Evolutionary conservation across 2,113 vertebrate species (phyloP).

Genomic region (Tautogolabrus adspersus): DNA sequence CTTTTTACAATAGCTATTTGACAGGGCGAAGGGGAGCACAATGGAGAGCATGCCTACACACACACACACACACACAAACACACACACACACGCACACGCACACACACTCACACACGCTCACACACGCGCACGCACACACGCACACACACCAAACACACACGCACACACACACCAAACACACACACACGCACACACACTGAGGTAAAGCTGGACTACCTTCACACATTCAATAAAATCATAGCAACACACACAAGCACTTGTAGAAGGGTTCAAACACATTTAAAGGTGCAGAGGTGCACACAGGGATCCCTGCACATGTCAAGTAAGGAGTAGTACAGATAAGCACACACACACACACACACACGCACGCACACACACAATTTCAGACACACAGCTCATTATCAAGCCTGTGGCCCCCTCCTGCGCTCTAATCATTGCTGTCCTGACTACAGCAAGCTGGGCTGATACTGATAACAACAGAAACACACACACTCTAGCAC

Average conservation of each 20-base stretch:
- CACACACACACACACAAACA: not conserved
- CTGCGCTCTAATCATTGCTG: conserved; percentile 49
- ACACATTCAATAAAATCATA: conserved; percentile 1
- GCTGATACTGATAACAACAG: conserved; percentile 61
- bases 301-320: not conserved
- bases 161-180: not conserved
- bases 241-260: not conserved
- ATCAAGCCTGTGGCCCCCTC: conserved; percentile 7
- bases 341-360: conserved; percentile 3
- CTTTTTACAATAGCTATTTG: conserved; percentile 25
- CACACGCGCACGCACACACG: conserved; percentile 2
- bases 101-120: too few species aligned
- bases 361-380: not conserved
- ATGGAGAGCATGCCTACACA: conserved; percentile 12
- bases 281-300: conserved; percentile 1
- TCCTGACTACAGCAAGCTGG: conserved; percentile 66
- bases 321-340: not conserved
- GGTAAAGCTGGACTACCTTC: not conserved
- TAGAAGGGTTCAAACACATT: conserved; percentile 1
- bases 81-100: not conserved
- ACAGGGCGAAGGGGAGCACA: conserved; percentile 27
- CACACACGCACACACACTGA: not conserved
- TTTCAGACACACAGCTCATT: conserved; percentile 33
- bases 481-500: conserved; percentile 29
- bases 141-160: not conserved